Conservation (phyloP, 2,113 vertebrate genomes). For the Choloepus hoffmanni region DNA sequence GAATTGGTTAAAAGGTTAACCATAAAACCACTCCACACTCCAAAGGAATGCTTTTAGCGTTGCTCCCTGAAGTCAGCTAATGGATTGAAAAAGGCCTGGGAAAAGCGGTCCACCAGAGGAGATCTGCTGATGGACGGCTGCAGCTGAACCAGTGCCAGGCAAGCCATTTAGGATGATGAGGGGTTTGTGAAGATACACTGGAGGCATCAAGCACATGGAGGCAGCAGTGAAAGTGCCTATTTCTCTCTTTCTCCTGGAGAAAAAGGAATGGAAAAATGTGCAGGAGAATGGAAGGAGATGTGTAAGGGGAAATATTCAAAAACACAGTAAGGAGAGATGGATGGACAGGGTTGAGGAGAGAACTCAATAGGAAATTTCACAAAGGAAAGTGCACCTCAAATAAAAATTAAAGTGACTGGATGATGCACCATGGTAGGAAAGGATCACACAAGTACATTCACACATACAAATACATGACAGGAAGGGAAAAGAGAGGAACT, state of each 20-base stretch:
- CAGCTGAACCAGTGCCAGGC: not conserved
- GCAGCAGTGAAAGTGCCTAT: not conserved
- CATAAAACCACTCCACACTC: not conserved
- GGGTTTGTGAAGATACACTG: fast-evolving
- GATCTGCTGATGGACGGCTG: not conserved
- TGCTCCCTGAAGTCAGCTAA: conserved; percentile 59
- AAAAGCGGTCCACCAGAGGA: conserved; percentile 25
- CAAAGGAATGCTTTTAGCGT: conserved; percentile 61
- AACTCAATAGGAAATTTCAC: not conserved
- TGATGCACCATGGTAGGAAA: not conserved
- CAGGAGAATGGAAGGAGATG: not conserved
- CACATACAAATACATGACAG: not conserved
- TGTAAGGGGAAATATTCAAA: not conserved
- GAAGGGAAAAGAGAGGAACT: not conserved
- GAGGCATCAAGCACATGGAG: not conserved
- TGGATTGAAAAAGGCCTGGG: conserved; percentile 13
- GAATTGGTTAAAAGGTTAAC: conserved; percentile 61
- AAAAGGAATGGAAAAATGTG: not conserved
- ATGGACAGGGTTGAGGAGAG: not conserved
- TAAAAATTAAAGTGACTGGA: not conserved
- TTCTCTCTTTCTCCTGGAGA: not conserved
- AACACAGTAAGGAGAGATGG: not conserved
- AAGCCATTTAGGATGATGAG: not conserved
- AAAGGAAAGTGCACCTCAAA: not conserved
- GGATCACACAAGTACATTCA: not conserved